Evolutionary conservation across 2,797 vertebrate genomes (phyloP).

Genomic region (Amazonetta brasiliensis): DNA sequence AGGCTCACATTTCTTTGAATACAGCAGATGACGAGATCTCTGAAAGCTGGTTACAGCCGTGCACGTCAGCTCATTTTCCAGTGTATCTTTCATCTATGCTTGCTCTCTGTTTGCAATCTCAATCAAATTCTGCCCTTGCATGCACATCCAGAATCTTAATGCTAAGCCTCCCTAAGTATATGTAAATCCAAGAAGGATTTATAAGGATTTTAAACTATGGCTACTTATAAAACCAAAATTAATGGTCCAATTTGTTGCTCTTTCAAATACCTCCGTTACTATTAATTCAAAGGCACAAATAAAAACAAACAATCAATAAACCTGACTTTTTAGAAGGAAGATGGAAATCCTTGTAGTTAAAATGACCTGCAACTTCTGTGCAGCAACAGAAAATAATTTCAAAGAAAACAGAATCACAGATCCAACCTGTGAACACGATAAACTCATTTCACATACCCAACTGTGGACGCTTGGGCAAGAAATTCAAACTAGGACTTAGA

Average conservation of each 20-base stretch:
- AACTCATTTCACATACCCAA: background rate
- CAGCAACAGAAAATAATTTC: background rate
- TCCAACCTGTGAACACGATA: background rate
- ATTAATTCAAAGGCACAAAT: background rate
- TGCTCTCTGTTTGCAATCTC: background rate
- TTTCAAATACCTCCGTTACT: background rate
- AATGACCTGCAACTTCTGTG: background rate
- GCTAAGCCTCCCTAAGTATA: background rate
- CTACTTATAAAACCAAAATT: background rate
- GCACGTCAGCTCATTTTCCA: background rate
- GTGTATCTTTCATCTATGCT: background rate
- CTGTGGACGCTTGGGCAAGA: background rate
- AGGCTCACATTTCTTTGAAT: background rate
- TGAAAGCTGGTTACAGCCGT: background rate
- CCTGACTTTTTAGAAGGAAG: background rate
- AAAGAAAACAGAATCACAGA: background rate
- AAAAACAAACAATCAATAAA: fast-evolving
- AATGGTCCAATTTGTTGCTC: background rate
- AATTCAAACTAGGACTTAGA: background rate
- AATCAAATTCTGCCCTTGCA: background rate
- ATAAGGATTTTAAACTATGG: background rate
- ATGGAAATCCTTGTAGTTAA: background rate
- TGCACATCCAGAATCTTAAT: background rate
- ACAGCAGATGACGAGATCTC: background rate
- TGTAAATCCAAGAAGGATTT: background rate